Evolutionary conservation across 2,797 vertebrate species (phyloP).

Genomic region (Eulemur mongoz): DNA sequence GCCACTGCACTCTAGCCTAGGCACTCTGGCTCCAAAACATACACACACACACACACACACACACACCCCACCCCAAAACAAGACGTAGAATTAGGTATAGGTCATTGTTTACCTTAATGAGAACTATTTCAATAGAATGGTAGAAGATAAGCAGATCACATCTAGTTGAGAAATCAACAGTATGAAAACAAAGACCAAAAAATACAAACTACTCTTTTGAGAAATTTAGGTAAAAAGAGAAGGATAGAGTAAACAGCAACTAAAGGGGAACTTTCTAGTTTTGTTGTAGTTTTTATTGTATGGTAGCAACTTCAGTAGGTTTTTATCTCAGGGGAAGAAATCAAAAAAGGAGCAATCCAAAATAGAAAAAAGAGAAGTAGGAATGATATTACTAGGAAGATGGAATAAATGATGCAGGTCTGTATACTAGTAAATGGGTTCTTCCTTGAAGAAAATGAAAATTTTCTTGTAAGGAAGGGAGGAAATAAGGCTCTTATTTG

Average conservation of each 20-base stretch:
- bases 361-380: neutral
- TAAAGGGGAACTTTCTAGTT: neutral
- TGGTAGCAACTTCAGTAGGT: neutral
- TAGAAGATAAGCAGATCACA: neutral
- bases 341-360: neutral
- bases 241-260: neutral
- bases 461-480: neutral
- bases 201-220: neutral
- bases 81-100: neutral
- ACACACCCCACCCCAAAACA: too few species aligned
- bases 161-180: conserved; percentile 18
- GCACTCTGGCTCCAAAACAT: too few species aligned
- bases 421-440: neutral
- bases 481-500: neutral
- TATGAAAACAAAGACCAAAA: conserved; percentile 31
- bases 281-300: conserved; percentile 1
- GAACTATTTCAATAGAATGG: neutral
- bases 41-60: too few species aligned
- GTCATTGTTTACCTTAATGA: conserved; percentile 15
- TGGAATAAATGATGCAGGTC: neutral
- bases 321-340: neutral
- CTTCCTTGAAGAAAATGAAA: neutral
- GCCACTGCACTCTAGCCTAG: too few species aligned
- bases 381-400: neutral
- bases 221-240: neutral